Conservation (phyloP, 1,140 invertebrate species). For the Trichomalopsis sarcophagae region DNA sequence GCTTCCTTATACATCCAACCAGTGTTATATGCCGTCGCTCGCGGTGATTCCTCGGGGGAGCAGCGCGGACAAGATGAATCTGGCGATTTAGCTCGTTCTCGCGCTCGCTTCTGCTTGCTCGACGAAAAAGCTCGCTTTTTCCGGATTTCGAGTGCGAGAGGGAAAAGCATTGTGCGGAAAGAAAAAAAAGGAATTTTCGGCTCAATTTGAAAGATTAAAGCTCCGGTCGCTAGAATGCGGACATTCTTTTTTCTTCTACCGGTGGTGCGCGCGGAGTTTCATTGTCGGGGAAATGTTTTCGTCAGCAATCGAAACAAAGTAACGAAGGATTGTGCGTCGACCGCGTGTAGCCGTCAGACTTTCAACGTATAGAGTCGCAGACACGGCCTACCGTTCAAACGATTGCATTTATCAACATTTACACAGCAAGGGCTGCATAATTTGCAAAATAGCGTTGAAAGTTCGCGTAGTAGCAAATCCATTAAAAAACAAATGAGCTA, state of each 20-base stretch:
- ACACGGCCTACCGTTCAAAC: too few relatives aligned
- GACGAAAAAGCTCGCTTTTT: constrained; percentile 3
- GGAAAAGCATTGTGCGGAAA: not conserved
- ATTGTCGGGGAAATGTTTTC: not conserved
- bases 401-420: too few relatives aligned
- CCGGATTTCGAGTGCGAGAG: not conserved
- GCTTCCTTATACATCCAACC: not conserved
- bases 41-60: not conserved
- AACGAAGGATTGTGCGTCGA: not conserved
- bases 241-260: not conserved
- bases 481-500: constrained; percentile 1
- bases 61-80: constrained; percentile 15
- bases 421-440: not conserved
- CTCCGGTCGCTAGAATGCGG: not conserved
- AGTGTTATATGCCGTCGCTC: not conserved
- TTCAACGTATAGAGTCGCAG: too few relatives aligned
- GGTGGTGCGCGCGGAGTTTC: not conserved
- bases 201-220: constrained; percentile 37
- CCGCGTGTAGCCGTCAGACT: too few relatives aligned
- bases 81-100: constrained; percentile 24
- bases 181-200: constrained; percentile 4
- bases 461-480: not conserved
- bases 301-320: not conserved
- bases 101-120: not conserved
- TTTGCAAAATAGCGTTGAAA: not conserved